Conservation (phyloP, 2,113 vertebrate species). For the Sebastes fasciatus region DNA sequence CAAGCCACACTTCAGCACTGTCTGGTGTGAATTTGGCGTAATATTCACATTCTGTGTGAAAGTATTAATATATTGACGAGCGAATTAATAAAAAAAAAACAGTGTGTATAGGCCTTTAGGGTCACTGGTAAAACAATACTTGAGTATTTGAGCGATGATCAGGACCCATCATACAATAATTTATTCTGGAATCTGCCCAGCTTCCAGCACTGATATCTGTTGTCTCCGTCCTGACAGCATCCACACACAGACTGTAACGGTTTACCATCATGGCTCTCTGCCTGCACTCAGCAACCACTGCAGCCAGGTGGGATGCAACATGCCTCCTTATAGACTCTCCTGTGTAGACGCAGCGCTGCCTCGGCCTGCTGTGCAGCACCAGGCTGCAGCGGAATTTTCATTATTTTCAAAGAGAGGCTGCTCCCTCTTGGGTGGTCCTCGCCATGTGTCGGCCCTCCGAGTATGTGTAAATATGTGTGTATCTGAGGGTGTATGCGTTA, state of each 20-base stretch:
- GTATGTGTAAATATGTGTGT: conserved; percentile 65
- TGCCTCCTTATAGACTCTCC: conserved; percentile 15
- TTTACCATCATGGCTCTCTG: conserved; percentile 37
- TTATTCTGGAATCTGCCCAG: background rate
- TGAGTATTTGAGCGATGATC: background rate
- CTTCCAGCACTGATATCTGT: conserved; percentile 2
- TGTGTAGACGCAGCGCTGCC: conserved; percentile 32
- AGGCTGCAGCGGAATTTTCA: conserved; percentile 69
- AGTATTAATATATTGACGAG: too few species aligned
- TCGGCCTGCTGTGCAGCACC: conserved; percentile 63
- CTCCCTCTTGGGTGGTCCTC: conserved; percentile 78
- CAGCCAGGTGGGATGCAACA: conserved; percentile 46
- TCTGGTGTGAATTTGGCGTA: too few species aligned
- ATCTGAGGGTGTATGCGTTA: conserved; percentile 42
- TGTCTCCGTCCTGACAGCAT: conserved; percentile 10
- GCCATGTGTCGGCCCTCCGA: conserved; percentile 63
- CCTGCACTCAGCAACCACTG: conserved; percentile 19
- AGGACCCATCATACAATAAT: background rate
- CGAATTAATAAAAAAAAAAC: too few species aligned
- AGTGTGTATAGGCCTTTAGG: too few species aligned
- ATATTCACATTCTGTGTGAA: too few species aligned
- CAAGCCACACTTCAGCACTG: too few species aligned
- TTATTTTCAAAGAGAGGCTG: conserved; percentile 71
- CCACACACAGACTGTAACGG: background rate
- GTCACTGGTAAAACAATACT: background rate